Base-by-base conservation (phyloP, 2,113 vertebrate genomes). In the Origma solitaria region DNA sequence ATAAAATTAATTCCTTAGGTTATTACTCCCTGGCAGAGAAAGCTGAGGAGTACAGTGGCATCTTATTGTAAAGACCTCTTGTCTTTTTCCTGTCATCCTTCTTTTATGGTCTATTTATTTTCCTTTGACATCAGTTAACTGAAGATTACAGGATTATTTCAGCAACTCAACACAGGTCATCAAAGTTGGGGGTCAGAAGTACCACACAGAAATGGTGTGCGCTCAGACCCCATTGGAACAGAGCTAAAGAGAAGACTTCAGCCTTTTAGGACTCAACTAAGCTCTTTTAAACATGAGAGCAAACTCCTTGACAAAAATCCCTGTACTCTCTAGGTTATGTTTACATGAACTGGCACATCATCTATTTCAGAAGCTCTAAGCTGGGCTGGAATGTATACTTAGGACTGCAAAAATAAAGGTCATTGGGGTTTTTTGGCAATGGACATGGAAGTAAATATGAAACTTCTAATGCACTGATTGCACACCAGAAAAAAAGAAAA, bases 91-190 rank as follows among this genome's bases (percentile, higher is more conserved):
- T 17, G 2, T 84, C 44, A 90, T 83, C 72, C n/a, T 62, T 86
- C 37, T 81, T 88, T 82, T 70, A 82, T 66, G 37, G 61, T n/a
- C 75, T 85, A 25, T 82, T 92, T 85, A 53, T 92, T 91, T 92
- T 60, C 65, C 72, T 92, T 68, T 92, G 84, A 89, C 45, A 92
- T 73, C 50, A 92, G 33, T 68, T 89, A 87, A 82, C 70, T 92
- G 82, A 81, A 94, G 82, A 89, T 94, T 93, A 95, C 82, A 72
- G 93, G 91, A 95, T 88, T 96, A 56, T 91, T 96, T 92, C 77
- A 62, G n/a, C 40, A 85, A 66, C 78, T 91, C 92, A 66, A 68
- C 72, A 90, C 8, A 91, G 77, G 54, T 88, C 58, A 95, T 76
- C 66, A 70, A 79, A 95, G 27, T 45, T 65, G 49, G 76, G 85